These are phyloP conservation scores for Kryphioiulus occultus DNA, from an alignment of 2,888 invertebrate species.

Conservation along the genomic window DNA sequence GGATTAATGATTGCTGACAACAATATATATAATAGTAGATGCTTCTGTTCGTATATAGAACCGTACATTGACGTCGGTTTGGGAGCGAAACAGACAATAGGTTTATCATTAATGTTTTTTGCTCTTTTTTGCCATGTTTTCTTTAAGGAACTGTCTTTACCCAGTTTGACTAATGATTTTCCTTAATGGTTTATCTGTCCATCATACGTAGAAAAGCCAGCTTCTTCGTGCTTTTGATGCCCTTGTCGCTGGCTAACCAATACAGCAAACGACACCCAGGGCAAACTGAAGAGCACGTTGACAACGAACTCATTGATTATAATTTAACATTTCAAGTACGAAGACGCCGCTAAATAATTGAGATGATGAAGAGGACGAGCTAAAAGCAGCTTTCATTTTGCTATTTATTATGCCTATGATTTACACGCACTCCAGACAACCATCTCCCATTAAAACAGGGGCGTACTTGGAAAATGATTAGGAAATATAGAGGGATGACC, in stretches of 20 bases:
- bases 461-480: neutral
- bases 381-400: constrained; percentile 36
- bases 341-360: constrained; percentile 37
- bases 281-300: constrained; percentile 26
- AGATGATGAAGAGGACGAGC: constrained; percentile 40
- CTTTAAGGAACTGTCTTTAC: constrained; percentile 34
- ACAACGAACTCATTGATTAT: constrained; percentile 36
- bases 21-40: neutral
- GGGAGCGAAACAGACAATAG: neutral
- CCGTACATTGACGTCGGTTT: neutral
- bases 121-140: constrained; percentile 35
- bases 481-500: neutral
- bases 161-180: constrained; percentile 39
- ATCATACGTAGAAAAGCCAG: constrained; percentile 10
- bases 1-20: constrained; percentile 22
- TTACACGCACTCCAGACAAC: constrained; percentile 11
- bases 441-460: neutral
- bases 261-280: constrained; percentile 32
- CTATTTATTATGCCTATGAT: constrained; percentile 39
- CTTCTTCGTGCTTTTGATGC: neutral
- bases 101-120: constrained; percentile 31
- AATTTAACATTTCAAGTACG: constrained; percentile 39
- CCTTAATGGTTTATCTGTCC: constrained; percentile 40
- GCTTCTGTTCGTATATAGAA: neutral
- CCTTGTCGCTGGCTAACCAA: constrained; percentile 35